Base-by-base conservation (phyloP, 2,888 invertebrate genomes). In the Aelia acuminata region DNA sequence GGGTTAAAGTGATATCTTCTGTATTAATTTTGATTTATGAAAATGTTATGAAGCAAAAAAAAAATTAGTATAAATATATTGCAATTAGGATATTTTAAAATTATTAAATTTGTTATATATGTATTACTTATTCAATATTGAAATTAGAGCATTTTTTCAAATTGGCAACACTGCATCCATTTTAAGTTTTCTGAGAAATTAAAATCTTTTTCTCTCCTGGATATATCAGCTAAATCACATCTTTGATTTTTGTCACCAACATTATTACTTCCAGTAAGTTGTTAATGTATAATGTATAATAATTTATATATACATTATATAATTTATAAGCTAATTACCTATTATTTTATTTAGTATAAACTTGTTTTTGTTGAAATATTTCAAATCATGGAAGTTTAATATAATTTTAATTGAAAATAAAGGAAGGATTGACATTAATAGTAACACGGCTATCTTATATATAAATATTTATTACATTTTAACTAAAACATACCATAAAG, bases 401-500 rank as follows among this genome's bases (percentile, higher is more conserved):
- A 70, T 20, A 35, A 31, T 70, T 35, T 35, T 31, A 13, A 0
- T 13, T 15, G 63, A 70, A 70, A 70, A 35, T 70, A 20, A 31
- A 70, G 63, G 63, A 35, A 8, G 18, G n/a, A n/a, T n/a, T n/a
- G 4, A 35, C 31, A 35, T 70, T 7, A 70, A 70, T 80, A 80
- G n/a, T n/a, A 80, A 43, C 80, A 43, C 80, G 22, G 11, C 43
- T 80, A n/a, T 80, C 80, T 80, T 88, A 88, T 88, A 88, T 88
- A 88, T 88, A 88, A 88, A 88, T 88, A 88, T 88, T 88, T 88
- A 88, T 88, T 88, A 50, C 53, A 80, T 88, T 88, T 49, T 57
- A 88, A 88, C 88, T 88, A 88, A 88, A 88, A 88, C 84, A 84
- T 88, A 84, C 88, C 84, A 88, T 88, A 84, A 84, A 88, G 84